These are phyloP conservation scores for Ceyx melanurus DNA, from an alignment of 2,113 vertebrate species.

Conservation along the genomic window DNA sequence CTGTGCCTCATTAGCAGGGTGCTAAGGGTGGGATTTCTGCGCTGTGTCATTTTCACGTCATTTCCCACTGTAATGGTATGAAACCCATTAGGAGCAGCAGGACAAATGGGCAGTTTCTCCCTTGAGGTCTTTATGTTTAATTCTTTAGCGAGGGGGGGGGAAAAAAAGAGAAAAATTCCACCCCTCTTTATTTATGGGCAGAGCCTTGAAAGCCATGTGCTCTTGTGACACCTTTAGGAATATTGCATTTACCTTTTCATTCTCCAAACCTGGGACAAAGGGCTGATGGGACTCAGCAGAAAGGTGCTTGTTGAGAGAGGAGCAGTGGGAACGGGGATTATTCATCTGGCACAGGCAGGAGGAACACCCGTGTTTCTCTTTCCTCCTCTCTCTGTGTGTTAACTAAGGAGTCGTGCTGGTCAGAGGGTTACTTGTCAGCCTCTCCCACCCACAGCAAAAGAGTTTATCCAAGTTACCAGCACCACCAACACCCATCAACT, in stretches of 20 bases:
- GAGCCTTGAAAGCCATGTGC: background rate
- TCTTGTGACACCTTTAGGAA: background rate
- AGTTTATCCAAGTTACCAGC: background rate
- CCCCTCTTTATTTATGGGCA: background rate
- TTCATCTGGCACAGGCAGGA: background rate
- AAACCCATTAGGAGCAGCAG: conserved; percentile 32
- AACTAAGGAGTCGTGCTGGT: background rate
- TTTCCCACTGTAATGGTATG: background rate
- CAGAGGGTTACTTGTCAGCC: background rate
- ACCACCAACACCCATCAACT: accelerated
- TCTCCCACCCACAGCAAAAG: background rate
- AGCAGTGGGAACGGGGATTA: background rate
- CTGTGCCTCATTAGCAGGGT: background rate
- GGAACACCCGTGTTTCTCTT: background rate
- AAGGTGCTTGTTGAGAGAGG: background rate
- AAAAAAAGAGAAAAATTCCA: background rate
- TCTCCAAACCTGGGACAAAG: background rate
- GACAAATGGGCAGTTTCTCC: background rate
- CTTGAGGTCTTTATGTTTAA: background rate
- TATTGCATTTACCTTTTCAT: background rate
- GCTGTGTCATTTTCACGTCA: background rate
- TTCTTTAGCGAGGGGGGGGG: accelerated
- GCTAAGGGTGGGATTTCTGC: background rate
- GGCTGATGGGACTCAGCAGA: background rate
- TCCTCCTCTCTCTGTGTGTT: background rate